A percentile compares a stretch with the other conserved stretches of the same genome.
Evolutionary conservation across 2,888 invertebrate species (phyloP).

Genomic region (Julus scandinavius): DNA sequence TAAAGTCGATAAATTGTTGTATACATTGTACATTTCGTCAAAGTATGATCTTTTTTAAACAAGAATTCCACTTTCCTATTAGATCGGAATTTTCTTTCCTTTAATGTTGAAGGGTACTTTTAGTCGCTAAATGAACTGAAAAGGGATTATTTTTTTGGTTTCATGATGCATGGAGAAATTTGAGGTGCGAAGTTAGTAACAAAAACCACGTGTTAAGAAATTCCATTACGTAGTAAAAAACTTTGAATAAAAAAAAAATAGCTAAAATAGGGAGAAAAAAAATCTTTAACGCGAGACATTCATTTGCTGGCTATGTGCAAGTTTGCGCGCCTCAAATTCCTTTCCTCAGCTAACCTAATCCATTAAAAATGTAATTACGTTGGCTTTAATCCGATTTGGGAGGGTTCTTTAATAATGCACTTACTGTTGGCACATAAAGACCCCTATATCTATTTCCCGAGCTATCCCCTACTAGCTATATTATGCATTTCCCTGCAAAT

Average conservation of each 20-base stretch:
- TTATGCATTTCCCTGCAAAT: background rate
- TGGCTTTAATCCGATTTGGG: conserved; percentile 1
- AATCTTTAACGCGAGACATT: background rate
- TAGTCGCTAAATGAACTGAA: background rate
- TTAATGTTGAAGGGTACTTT: too few relatives aligned
- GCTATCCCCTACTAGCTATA: background rate
- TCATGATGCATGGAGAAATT: background rate
- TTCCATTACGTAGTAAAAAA: background rate
- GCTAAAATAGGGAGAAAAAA: background rate
- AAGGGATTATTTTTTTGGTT: background rate
- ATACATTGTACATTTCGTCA: background rate
- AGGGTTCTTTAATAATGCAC: background rate
- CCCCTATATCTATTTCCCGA: background rate
- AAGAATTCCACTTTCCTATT: background rate
- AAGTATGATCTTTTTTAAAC: background rate
- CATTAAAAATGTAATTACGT: background rate
- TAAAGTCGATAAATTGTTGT: background rate
- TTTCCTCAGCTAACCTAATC: background rate
- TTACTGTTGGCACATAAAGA: background rate
- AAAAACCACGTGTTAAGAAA: background rate
- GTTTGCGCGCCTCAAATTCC: background rate
- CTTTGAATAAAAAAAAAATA: background rate
- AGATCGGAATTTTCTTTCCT: too few relatives aligned
- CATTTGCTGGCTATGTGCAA: background rate
- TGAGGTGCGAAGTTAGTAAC: background rate